Evolutionary conservation across 2,797 vertebrate genomes (phyloP).

Genomic region (Cyprinella venusta): DNA sequence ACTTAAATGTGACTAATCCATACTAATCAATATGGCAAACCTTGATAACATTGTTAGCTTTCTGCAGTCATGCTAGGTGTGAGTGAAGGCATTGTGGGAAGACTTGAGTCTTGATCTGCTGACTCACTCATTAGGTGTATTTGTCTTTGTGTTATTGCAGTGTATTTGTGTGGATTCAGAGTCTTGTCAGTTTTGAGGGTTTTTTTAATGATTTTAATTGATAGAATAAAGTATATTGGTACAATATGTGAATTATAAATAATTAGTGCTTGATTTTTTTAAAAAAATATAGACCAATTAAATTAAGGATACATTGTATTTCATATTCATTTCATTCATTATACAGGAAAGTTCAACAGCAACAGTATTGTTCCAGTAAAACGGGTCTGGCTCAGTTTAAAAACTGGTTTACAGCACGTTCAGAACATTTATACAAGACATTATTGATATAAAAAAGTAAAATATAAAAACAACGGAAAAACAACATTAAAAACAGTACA

Average conservation of each 20-base stretch:
- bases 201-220: background rate
- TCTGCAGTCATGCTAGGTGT: conserved; percentile 1
- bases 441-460: no score
- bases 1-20: conserved; percentile 32
- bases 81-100: conserved; percentile 23
- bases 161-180: background rate
- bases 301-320: background rate
- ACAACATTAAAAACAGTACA: no score
- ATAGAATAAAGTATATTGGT: background rate
- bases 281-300: background rate
- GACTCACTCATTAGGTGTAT: background rate
- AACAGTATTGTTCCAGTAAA: no score
- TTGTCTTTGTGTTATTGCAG: background rate
- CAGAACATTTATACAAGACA: no score
- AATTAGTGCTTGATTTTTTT: background rate
- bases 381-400: no score
- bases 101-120: background rate
- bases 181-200: background rate
- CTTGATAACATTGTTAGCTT: conserved; percentile 15
- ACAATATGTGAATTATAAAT: background rate
- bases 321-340: background rate
- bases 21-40: conserved; percentile 9
- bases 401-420: no score
- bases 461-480: no score
- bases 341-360: no score